Conservation (phyloP, 1,140 invertebrate species). For the Helicorthomorpha holstii region DNA sequence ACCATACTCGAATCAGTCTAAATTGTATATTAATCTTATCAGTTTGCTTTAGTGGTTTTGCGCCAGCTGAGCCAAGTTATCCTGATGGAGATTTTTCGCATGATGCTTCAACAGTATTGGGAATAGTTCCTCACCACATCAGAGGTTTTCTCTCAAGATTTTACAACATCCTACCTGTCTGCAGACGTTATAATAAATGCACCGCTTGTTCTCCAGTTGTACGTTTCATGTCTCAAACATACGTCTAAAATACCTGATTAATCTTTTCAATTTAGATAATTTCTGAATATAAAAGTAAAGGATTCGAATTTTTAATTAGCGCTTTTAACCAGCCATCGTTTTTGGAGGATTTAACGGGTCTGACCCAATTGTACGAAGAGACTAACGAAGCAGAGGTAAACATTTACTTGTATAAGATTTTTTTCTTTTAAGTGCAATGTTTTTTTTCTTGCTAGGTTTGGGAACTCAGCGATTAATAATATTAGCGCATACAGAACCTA, state of each 20-base stretch:
- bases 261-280: slow-evolving; percentile 36
- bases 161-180: slow-evolving; percentile 61
- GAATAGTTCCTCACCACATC: slow-evolving; percentile 83
- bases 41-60: slow-evolving; percentile 1
- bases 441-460: background rate
- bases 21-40: background rate
- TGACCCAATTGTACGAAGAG: slow-evolving; percentile 50
- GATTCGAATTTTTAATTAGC: slow-evolving; percentile 60
- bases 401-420: background rate
- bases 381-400: slow-evolving; percentile 43
- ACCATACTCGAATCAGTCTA: background rate
- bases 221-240: slow-evolving; percentile 12
- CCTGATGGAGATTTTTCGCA: slow-evolving; percentile 19
- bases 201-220: slow-evolving; percentile 67
- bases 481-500: too few relatives aligned
- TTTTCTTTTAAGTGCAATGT: background rate
- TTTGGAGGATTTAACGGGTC: slow-evolving; percentile 72
- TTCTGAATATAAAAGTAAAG: slow-evolving; percentile 42
- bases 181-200: slow-evolving; percentile 68
- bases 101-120: slow-evolving; percentile 37
- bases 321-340: slow-evolving; percentile 69
- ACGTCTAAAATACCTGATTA: slow-evolving; percentile 3
- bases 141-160: slow-evolving; percentile 71
- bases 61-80: slow-evolving; percentile 2
- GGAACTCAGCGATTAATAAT: slow-evolving; percentile 3